Evolutionary conservation across 2,888 invertebrate species (phyloP), one percentile per base, ranked within the genome.

Genomic region (Uropetala carovei): DNA sequence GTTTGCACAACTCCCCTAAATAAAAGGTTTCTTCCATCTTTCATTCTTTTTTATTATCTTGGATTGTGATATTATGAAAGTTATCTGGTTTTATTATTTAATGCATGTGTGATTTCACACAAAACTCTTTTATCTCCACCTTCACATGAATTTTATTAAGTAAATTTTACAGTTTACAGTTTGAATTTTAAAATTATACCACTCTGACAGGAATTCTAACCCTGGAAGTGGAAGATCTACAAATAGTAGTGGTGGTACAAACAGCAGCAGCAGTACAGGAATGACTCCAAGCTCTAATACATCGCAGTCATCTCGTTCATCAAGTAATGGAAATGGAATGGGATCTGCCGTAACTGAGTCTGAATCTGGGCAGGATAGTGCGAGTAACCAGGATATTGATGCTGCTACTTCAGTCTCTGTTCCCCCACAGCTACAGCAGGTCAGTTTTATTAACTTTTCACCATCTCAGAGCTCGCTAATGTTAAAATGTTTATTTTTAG

Each of bases 321-420:
- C 64, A 22, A 68, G 13, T 68, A 30, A 30, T 18, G 89, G 27
- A 0, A 68, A 56, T 68, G 89, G 89, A 64, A 43, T 22, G 16
- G 64, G 56, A 43, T 10, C 68, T 89, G 64, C 60, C 11, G 14
- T 18, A 27, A 1, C 64, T n/a, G 89, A 89, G 27, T 30, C 64
- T 43, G 89, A 89, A 43, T 30, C 43, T 64, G 89, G 89, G 9
- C 89, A 43, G 64, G 89, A 89, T 56, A 64, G 60, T 14, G 43
- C 27, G 18, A 68, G 60, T n/a, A 89, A 89, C n/a, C 89, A 89
- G 64, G 89, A 89, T 43, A 64, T 18, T 68, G 89, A 89, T 43
- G 43, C 64, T 4, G 27, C 68, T 11, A 64, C 30, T 27, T 16
- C 27, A n/a, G 43, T 18, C 9, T 64, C 64, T n/a, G 68, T 64